Evolutionary conservation across 2,888 invertebrate genomes (phyloP).

Genomic region (Tubulanus polymorphus): DNA sequence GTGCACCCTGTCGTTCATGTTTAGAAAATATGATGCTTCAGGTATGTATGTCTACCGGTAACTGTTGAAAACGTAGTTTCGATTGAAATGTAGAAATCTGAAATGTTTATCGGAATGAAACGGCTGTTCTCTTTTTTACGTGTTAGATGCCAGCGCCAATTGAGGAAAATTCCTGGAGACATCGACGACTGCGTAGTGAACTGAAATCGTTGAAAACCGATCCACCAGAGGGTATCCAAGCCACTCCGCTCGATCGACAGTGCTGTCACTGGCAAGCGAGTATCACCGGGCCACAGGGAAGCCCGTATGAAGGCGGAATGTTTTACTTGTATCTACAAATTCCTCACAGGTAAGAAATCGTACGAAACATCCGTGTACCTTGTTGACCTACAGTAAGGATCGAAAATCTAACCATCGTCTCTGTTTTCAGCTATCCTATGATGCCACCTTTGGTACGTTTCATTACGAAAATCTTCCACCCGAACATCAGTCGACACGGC

Average conservation of each 20-base stretch:
- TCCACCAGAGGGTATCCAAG: constrained; percentile 81
- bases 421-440: constrained; percentile 71
- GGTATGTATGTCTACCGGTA: constrained; percentile 27
- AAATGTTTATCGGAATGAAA: not conserved
- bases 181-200: constrained; percentile 75
- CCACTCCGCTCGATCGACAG: constrained; percentile 72
- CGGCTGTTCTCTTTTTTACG: constrained; percentile 14
- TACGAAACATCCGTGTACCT: not conserved
- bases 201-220: constrained; percentile 61
- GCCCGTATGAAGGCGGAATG: constrained; percentile 89
- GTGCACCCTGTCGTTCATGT: constrained; percentile 82
- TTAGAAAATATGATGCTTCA: constrained; percentile 78
- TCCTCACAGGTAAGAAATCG: constrained; percentile 58
- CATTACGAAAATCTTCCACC: constrained; percentile 88
- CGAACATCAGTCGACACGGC: constrained; percentile 90
- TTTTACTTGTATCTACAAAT: constrained; percentile 88
- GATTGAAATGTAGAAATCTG: too few relatives aligned
- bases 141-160: constrained; percentile 53
- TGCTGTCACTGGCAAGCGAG: constrained; percentile 92
- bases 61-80: not conserved
- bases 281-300: constrained; percentile 84
- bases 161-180: constrained; percentile 74
- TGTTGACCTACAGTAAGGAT: not conserved
- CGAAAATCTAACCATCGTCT: not conserved
- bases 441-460: constrained; percentile 86